These are phyloP conservation scores for Botia kubotai DNA, from an alignment of 2,797 vertebrate genomes.

Conservation along the genomic window DNA sequence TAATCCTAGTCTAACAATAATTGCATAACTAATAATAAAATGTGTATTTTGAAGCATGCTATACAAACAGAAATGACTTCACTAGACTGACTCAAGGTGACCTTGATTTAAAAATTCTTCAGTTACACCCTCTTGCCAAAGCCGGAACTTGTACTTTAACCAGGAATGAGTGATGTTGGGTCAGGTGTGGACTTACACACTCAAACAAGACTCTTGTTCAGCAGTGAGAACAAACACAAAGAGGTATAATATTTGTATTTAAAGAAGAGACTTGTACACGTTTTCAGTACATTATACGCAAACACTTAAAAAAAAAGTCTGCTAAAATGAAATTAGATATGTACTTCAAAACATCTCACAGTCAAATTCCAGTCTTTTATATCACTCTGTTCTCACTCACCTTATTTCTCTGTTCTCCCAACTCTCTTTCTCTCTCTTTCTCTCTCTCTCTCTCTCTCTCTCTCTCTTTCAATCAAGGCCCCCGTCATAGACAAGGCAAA, in stretches of 20 bases:
- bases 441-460: too few relatives aligned
- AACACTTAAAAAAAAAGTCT: neutral
- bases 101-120: too few relatives aligned
- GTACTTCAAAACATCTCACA: constrained; percentile 4
- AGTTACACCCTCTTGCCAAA: constrained; percentile 29
- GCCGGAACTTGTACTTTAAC: constrained; percentile 10
- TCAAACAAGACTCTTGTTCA: neutral
- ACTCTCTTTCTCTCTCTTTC: too few relatives aligned
- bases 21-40: too few relatives aligned
- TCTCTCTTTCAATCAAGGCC: too few relatives aligned
- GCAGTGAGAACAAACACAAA: constrained; percentile 12
- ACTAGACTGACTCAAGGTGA: neutral
- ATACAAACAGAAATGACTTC: neutral
- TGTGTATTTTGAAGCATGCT: too few relatives aligned
- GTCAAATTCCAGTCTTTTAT: neutral
- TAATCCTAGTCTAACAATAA: too few relatives aligned
- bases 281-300: neutral
- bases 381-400: neutral
- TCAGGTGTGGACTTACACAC: neutral
- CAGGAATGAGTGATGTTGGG: constrained; percentile 7
- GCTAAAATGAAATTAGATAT: too few relatives aligned
- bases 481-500: constrained; percentile 62
- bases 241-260: neutral
- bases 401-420: too few relatives aligned
- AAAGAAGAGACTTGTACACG: neutral